Percentiles rank a stretch among this genome's conserved stretches.
phyloP scores from a whole-genome alignment of 2,113 vertebrate species.

The Solenodon paradoxus region DNA sequence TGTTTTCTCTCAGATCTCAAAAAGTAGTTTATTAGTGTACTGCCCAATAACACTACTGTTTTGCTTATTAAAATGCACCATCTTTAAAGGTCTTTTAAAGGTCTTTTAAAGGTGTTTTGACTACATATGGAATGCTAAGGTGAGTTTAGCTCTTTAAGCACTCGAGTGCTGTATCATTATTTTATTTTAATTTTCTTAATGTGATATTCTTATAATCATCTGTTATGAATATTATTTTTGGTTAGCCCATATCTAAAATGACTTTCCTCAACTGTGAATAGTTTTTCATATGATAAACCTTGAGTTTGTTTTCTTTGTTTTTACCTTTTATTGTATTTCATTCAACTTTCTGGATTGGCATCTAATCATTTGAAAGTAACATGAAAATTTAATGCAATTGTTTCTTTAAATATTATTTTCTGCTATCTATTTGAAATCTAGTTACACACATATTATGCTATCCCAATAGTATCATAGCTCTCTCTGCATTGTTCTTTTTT shows the following conservation, averaged over 20 bases:
- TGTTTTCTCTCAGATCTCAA: neutral
- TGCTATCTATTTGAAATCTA: neutral
- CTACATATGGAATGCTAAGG: neutral
- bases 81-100: too few species aligned
- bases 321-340: neutral
- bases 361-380: neutral
- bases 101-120: neutral
- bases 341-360: neutral
- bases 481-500: neutral
- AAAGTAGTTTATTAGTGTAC: neutral
- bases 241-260: neutral
- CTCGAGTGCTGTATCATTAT: neutral
- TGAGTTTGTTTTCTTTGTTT: neutral
- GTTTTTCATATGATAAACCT: neutral
- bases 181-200: neutral
- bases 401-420: neutral
- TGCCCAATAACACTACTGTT: too few species aligned
- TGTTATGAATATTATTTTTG: neutral
- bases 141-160: neutral
- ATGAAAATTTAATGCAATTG: neutral
- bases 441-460: neutral
- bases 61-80: neutral
- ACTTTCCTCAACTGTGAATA: neutral
- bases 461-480: neutral
- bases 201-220: too few species aligned